These are phyloP conservation scores for Drosophila phalerata DNA, from an alignment of 2,888 invertebrate genomes.

Conservation along the genomic window DNA sequence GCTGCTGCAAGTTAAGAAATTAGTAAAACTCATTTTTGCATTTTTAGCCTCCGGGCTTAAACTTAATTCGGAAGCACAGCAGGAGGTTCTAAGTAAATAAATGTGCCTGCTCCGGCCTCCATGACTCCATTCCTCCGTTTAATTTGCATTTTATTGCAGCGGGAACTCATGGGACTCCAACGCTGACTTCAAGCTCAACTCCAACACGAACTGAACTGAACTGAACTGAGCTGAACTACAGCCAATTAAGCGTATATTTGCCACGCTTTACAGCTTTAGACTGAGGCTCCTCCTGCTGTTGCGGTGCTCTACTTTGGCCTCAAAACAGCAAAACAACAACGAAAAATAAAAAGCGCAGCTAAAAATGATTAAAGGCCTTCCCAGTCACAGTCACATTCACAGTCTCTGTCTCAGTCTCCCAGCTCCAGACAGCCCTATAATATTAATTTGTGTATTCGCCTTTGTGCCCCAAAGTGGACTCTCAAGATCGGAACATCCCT, in stretches of 20 bases:
- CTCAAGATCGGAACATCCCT: conserved; percentile 27
- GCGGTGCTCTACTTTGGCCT: conserved; percentile 72
- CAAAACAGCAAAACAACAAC: neutral
- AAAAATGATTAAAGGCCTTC: conserved; percentile 77
- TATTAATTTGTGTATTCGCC: conserved; percentile 74
- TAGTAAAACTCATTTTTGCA: conserved; percentile 86
- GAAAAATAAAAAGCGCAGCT: conserved; percentile 47
- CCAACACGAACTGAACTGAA: conserved; percentile 28
- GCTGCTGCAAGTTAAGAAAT: conserved; percentile 83
- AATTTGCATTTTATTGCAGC: conserved; percentile 84
- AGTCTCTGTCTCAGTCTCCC: conserved; percentile 7
- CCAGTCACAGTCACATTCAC: conserved; percentile 16
- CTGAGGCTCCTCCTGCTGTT: conserved; percentile 22
- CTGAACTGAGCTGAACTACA: conserved; percentile 44
- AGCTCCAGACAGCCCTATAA: conserved; percentile 65
- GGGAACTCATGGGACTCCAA: conserved; percentile 13
- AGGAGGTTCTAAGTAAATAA: conserved; percentile 87
- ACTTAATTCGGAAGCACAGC: conserved; percentile 91
- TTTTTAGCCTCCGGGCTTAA: conserved; percentile 90
- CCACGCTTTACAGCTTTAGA: conserved; percentile 78
- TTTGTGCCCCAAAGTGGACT: conserved; percentile 24
- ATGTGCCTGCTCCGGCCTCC: conserved; percentile 71
- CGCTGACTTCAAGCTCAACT: conserved; percentile 6
- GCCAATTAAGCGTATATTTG: conserved; percentile 82
- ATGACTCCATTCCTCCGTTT: conserved; percentile 63